phyloP scores from a whole-genome alignment of 37 sponge, comb jelly and placozoan genomes.

The Petrosia ficiformis region DNA sequence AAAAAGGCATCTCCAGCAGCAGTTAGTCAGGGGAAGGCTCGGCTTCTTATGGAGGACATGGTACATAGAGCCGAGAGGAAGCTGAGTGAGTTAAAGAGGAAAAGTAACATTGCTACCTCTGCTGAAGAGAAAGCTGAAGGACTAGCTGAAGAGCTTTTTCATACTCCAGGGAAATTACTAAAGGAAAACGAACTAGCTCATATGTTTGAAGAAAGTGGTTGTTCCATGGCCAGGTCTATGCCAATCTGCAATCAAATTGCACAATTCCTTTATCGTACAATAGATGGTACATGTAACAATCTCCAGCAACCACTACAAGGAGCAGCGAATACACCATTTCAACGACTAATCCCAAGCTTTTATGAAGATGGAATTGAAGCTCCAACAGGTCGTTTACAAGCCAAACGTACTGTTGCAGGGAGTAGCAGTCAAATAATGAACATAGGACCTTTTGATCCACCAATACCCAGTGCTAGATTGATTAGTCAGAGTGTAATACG shows the following conservation, averaged over 20 bases:
- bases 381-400: conserved; percentile 62
- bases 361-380: conserved; percentile 74
- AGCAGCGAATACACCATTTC: conserved; percentile 55
- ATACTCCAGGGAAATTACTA: conserved; percentile 45
- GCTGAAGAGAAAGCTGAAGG: conserved; percentile 26
- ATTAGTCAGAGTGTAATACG: conserved; percentile 39
- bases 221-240: background rate
- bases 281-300: conserved; percentile 95
- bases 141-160: conserved; percentile 36
- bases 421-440: background rate
- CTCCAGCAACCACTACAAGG: conserved; percentile 60
- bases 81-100: too few relatives aligned
- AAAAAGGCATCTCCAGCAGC: conserved; percentile 39
- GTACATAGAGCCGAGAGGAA: conserved; percentile 41
- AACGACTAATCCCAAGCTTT: conserved; percentile 59
- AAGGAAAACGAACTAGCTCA: conserved; percentile 33
- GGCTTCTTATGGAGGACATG: conserved; percentile 41
- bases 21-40: conserved; percentile 23
- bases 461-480: conserved; percentile 74
- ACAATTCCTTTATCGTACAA: conserved; percentile 28
- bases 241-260: background rate
- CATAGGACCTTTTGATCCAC: conserved; percentile 49
- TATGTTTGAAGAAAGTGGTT: conserved; percentile 9
- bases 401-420: background rate
- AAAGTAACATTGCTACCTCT: too few relatives aligned